phyloP scores from a whole-genome alignment of 2,797 vertebrate genomes.

The Neomorphus geoffroyi region DNA sequence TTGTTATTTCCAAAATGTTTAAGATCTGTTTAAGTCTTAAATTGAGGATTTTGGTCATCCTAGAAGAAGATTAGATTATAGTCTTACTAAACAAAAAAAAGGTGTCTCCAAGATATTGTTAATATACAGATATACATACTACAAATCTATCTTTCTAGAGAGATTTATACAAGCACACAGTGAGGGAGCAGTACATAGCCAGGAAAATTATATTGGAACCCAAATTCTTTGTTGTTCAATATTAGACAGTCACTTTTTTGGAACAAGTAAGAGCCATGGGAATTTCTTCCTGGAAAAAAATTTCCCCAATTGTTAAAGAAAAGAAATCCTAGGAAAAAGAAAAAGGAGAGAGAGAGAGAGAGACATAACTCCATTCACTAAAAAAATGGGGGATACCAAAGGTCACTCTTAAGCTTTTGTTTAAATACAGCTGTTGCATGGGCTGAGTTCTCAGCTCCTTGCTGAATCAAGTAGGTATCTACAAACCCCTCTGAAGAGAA shows the following conservation, averaged over 20 bases:
- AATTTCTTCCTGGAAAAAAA: background rate
- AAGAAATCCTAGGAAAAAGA: background rate
- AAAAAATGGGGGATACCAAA: background rate
- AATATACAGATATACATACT: accelerated
- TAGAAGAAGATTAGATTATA: background rate
- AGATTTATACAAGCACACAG: background rate
- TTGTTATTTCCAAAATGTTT: background rate
- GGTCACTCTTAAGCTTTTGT: background rate
- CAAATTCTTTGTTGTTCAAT: background rate
- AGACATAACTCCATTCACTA: background rate
- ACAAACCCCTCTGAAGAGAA: background rate
- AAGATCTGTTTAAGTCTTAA: background rate
- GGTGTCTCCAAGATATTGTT: background rate
- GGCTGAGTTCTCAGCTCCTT: background rate
- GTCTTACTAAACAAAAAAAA: background rate
- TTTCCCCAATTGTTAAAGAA: background rate
- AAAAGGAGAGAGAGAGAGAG: background rate
- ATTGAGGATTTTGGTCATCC: background rate
- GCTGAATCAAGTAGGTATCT: background rate
- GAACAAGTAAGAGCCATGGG: background rate
- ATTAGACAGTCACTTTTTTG: background rate
- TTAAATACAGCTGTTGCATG: background rate
- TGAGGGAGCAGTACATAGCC: background rate
- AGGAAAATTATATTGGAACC: background rate
- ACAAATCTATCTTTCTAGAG: background rate